Evolutionary conservation across 2,797 vertebrate species (phyloP).

Genomic region (Picus viridis): DNA sequence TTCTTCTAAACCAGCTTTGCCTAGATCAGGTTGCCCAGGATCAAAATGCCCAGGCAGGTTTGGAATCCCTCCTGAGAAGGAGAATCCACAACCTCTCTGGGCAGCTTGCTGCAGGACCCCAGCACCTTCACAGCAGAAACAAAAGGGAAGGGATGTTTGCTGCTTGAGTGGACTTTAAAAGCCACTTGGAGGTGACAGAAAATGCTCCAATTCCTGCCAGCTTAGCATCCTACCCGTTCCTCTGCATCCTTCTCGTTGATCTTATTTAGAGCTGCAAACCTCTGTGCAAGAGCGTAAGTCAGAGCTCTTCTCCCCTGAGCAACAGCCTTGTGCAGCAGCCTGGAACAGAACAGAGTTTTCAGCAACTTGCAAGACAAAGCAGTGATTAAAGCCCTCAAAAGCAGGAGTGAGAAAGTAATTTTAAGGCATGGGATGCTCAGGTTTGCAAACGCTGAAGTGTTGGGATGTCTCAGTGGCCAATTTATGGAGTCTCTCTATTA

Average conservation of each 20-base stretch:
- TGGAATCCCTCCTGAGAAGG: too few relatives aligned
- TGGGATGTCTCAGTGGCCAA: background rate
- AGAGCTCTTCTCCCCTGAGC: constrained; percentile 82
- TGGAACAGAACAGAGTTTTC: background rate
- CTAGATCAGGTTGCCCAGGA: too few relatives aligned
- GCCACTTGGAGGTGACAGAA: accelerated
- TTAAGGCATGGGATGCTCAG: background rate
- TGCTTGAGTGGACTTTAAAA: background rate
- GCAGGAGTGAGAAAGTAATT: background rate
- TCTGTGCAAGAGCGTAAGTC: constrained; percentile 80
- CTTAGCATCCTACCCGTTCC: constrained; percentile 79
- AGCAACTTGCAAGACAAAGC: background rate
- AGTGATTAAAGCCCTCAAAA: background rate
- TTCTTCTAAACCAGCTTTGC: too few relatives aligned
- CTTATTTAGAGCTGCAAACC: constrained; percentile 78
- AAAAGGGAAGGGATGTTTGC: background rate
- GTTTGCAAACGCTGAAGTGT: accelerated
- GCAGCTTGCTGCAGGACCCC: too few relatives aligned
- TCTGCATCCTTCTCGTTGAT: constrained; percentile 82
- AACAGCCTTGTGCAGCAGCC: constrained; percentile 82
- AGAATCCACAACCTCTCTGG: too few relatives aligned
- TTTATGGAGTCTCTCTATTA: background rate
- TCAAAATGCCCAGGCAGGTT: too few relatives aligned
- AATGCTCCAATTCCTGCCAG: background rate
- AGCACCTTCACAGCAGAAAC: too few relatives aligned